A percentile compares a stretch with the other conserved stretches of the same genome.
These are phyloP conservation scores for Caenorhabditis sp. DNA, from an alignment of 2,888 invertebrate species.

Conservation along the genomic window DNA sequence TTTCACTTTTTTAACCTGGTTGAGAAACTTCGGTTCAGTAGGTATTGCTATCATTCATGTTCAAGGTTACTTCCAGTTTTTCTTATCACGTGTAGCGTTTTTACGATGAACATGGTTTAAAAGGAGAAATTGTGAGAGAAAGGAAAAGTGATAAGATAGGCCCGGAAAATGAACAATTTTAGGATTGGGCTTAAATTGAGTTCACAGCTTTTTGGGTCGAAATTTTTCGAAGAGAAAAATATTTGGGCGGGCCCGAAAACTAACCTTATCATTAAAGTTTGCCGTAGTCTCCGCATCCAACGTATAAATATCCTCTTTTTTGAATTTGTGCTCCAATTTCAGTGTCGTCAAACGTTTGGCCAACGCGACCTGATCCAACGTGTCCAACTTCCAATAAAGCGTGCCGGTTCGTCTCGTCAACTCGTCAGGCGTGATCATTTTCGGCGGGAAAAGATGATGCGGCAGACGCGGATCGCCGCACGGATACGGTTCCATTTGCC, in stretches of 20 bases:
- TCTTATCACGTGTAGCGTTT: constrained; percentile 1
- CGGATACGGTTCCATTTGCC: constrained; percentile 83
- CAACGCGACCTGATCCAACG: constrained; percentile 60
- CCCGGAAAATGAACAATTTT: too few species aligned
- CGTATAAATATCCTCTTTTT: constrained; percentile 68
- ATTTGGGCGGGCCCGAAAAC: background rate
- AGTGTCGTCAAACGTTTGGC: constrained; percentile 63
- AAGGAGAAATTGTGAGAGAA: background rate
- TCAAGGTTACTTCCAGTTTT: constrained; percentile 1
- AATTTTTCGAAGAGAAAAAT: background rate
- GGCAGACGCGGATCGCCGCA: constrained; percentile 82
- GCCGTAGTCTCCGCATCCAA: constrained; percentile 64
- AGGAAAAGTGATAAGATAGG: background rate
- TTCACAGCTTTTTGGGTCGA: too few species aligned
- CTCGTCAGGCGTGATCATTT: constrained; percentile 79
- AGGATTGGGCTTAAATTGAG: too few species aligned
- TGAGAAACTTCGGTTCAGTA: too few species aligned
- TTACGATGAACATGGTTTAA: background rate
- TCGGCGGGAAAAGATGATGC: constrained; percentile 83
- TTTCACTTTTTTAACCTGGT: too few species aligned
- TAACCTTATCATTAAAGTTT: constrained; percentile 67
- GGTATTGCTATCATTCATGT: background rate
- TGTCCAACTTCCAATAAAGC: constrained; percentile 79
- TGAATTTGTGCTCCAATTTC: constrained; percentile 66
- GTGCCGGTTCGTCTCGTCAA: constrained; percentile 82